These are phyloP conservation scores for Rhinoraja longicauda DNA, from an alignment of 2,797 vertebrate genomes.

Conservation along the genomic window DNA sequence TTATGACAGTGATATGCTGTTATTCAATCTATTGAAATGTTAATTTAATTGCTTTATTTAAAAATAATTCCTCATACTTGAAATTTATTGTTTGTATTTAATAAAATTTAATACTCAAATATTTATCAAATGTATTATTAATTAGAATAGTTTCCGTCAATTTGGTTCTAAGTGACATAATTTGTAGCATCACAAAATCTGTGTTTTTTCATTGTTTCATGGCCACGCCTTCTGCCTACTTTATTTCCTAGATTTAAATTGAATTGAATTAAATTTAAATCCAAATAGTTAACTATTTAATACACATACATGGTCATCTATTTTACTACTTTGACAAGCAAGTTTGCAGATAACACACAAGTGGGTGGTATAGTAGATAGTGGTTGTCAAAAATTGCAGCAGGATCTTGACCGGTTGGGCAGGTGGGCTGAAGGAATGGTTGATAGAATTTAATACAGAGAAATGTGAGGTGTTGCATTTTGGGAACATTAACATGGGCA, in stretches of 20 bases:
- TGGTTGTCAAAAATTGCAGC: too few species aligned
- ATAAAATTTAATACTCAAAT: background rate
- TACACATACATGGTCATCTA: background rate
- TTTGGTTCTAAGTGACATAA: background rate
- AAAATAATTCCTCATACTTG: background rate
- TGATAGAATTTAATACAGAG: too few species aligned
- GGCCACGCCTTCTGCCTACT: background rate
- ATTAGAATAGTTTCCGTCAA: background rate
- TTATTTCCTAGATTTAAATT: background rate
- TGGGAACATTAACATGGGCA: too few species aligned
- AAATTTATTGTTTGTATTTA: background rate
- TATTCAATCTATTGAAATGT: background rate
- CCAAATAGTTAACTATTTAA: background rate
- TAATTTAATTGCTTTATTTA: background rate
- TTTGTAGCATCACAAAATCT: background rate
- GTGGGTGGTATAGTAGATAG: too few species aligned
- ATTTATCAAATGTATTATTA: background rate
- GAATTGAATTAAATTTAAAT: too few species aligned
- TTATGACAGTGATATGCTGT: background rate
- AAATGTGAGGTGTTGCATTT: too few species aligned
- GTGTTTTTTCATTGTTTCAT: background rate
- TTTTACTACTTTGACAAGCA: background rate
- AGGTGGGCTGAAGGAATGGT: too few species aligned
- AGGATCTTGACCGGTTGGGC: too few species aligned
- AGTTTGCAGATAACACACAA: too few species aligned